These are phyloP conservation scores for Lithophane ornitopus DNA, from an alignment of 2,888 invertebrate species.

Conservation along the genomic window DNA sequence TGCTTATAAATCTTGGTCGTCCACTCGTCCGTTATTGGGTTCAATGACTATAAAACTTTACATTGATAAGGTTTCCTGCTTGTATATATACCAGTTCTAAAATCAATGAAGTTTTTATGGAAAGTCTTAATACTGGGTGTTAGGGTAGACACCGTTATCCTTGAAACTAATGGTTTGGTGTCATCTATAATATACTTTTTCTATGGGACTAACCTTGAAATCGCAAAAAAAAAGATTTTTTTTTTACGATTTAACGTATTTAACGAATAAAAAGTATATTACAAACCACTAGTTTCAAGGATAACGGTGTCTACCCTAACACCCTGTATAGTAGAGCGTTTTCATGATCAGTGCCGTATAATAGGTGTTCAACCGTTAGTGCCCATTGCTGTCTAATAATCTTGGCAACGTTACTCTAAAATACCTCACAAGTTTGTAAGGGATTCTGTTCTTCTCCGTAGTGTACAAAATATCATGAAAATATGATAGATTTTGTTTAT, in stretches of 20 bases:
- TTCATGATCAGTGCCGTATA: not conserved
- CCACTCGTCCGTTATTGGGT: not conserved
- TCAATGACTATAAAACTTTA: not conserved
- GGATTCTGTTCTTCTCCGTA: not conserved
- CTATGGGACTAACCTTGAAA: too few relatives aligned
- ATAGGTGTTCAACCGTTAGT: not conserved
- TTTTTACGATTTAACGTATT: too few relatives aligned
- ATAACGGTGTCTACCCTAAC: too few relatives aligned
- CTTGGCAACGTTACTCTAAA: not conserved
- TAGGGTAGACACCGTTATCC: too few relatives aligned
- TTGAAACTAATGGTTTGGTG: too few relatives aligned
- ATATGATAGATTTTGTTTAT: slow-evolving; percentile 2
- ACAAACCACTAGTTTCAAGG: too few relatives aligned
- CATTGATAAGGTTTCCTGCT: not conserved
- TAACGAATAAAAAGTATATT: too few relatives aligned
- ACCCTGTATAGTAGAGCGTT: not conserved
- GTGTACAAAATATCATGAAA: not conserved
- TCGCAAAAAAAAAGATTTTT: too few relatives aligned
- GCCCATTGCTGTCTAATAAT: not conserved
- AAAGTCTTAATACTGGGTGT: not conserved
- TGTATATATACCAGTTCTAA: not conserved
- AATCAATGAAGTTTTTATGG: not conserved
- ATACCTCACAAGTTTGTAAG: not conserved
- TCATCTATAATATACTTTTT: too few relatives aligned
- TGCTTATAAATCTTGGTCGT: not conserved